Conservation (phyloP, 2,888 invertebrate genomes). For the Ptilodon capucinus region DNA sequence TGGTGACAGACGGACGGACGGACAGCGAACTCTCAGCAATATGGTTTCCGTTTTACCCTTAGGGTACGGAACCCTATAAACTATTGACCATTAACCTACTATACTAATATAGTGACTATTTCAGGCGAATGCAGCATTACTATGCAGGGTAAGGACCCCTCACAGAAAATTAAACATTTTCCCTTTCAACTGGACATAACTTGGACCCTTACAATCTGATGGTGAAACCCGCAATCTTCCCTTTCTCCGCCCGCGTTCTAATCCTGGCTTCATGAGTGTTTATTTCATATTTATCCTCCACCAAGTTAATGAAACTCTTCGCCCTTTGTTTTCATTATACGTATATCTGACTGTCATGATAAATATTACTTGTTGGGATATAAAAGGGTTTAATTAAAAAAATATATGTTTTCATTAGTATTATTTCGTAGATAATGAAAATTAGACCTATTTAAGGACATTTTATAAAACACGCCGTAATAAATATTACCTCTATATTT, state of each 20-base stretch:
- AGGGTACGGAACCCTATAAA: too few species aligned
- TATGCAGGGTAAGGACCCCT: not conserved
- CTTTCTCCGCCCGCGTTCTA: constrained; percentile 36
- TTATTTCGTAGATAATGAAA: not conserved
- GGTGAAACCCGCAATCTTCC: constrained; percentile 29
- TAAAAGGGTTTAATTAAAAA: constrained; percentile 3
- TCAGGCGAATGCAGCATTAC: not conserved
- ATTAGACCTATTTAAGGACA: not conserved
- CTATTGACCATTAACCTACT: too few species aligned
- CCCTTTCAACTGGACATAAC: constrained; percentile 4
- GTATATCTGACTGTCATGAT: constrained; percentile 20
- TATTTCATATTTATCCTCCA: constrained; percentile 62
- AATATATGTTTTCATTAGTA: not conserved
- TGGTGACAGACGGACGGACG: too few species aligned
- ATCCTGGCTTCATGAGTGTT: constrained; percentile 51
- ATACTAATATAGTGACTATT: too few species aligned
- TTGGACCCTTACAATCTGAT: constrained; percentile 19
- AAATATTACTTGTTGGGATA: constrained; percentile 20
- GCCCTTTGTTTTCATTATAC: constrained; percentile 44
- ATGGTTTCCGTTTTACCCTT: too few species aligned
- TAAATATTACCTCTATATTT: too few species aligned
- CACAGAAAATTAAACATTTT: constrained; percentile 35
- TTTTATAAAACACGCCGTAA: too few species aligned
- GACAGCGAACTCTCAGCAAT: too few species aligned
- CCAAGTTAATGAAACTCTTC: constrained; percentile 57